Base-by-base conservation (phyloP, 2,113 vertebrate genomes). In the Gulo gulo region DNA sequence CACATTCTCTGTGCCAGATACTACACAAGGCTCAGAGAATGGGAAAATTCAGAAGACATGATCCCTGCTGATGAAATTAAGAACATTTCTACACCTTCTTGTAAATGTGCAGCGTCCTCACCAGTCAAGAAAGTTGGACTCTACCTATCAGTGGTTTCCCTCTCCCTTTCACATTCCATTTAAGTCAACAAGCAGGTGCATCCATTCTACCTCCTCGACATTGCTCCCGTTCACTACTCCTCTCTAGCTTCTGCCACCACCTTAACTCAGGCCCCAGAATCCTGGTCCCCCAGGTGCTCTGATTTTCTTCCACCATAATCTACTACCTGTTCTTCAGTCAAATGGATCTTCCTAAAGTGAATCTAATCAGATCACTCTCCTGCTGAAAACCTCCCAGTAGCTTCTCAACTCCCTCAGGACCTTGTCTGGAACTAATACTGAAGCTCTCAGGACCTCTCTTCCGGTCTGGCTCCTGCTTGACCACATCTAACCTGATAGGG, bases 381-480 rank as follows among this genome's bases (percentile, higher is more conserved):
- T 74, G 34, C 26, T 31, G 34, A 55, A 81, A 65, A n/a, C 5
- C 57, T 67, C 76, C 57, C 12, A 31, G 0, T 11, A 26, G 55
- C 26, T 76, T 81, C 26, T 47, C 6, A 13, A 31, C 24, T 39
- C 80, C 42, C 78, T 69, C 18, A 45, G 57, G 57, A 76, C 21
- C 24, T 23, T 69, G 24, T 45, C 67, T 10, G 4, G 86, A 61
- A 21, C 7, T 0, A 31, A 8, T 18, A 8, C 0, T 42, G 47
- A 9, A 29, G 5, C 91, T 87, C 84, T n/a, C 13, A n/a, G 36
- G 47, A 36, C 9, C 7, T 4, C 9, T 7, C 5, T 42, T 7
- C 0, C 0, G 14, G 39, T 36, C 81, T 16, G 31, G 4, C 14
- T 20, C 20, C 26, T 26, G 3, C 26, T 34, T 47, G 52, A 67